phyloP scores from a whole-genome alignment of 92 coral and sea anemone genomes.

The Plumapathes pennacea region DNA sequence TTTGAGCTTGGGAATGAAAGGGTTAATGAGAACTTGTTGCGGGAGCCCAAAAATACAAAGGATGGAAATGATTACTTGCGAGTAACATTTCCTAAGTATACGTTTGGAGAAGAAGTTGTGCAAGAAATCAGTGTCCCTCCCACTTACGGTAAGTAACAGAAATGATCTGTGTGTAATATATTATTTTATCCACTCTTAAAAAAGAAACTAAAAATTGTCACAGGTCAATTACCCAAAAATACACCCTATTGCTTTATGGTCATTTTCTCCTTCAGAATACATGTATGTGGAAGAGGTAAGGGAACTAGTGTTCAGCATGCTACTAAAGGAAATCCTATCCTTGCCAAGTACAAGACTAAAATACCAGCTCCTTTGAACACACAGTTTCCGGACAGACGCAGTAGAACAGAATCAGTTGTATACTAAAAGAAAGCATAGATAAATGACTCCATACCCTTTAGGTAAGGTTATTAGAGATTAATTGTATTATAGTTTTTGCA shows the following conservation, averaged over 20 bases:
- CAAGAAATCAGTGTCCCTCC: constrained; percentile 33
- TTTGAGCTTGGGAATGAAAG: too few relatives aligned
- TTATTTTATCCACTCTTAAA: too few relatives aligned
- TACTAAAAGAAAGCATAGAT: constrained; percentile 44
- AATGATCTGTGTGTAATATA: too few relatives aligned
- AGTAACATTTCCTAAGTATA: constrained; percentile 53
- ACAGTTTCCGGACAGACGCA: constrained; percentile 34
- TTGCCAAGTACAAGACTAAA: constrained; percentile 27
- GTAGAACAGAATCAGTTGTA: constrained; percentile 36
- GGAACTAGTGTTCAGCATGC: constrained; percentile 26
- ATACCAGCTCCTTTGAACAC: constrained; percentile 49
- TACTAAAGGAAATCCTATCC: constrained; percentile 11
- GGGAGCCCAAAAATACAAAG: constrained; percentile 24
- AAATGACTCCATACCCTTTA: constrained; percentile 37
- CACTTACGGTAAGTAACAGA: constrained; percentile 47
- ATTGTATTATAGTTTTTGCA: too few relatives aligned
- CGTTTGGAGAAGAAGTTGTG: constrained; percentile 40
- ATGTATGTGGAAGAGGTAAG: constrained; percentile 37
- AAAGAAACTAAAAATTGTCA: too few relatives aligned
- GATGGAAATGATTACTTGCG: constrained; percentile 33
- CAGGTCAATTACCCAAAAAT: too few relatives aligned
- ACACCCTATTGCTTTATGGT: too few relatives aligned
- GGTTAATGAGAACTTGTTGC: constrained; percentile 45
- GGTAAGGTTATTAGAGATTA: constrained; percentile 9
- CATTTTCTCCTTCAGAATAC: constrained; percentile 13